Percentiles rank a stretch among this genome's conserved stretches.
phyloP scores from a whole-genome alignment of 2,888 invertebrate species.

The Xestia xanthographa region DNA sequence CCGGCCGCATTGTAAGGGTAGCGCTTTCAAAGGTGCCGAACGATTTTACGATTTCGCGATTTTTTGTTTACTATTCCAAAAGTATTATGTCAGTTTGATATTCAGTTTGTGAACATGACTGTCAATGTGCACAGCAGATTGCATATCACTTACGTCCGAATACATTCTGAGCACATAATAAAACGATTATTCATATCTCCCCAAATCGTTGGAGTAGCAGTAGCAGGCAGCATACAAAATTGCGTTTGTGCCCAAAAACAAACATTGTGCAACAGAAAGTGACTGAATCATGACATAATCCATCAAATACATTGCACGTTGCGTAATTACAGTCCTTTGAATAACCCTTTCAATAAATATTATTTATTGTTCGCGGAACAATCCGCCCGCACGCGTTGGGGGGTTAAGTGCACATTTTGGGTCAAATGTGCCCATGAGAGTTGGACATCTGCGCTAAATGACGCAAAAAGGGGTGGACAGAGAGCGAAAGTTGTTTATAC shows the following conservation, averaged over 20 bases:
- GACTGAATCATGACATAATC: slow-evolving; percentile 69
- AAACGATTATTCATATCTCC: slow-evolving; percentile 63
- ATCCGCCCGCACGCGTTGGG: slow-evolving; percentile 73
- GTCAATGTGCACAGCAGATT: slow-evolving; percentile 41
- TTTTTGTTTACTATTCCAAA: slow-evolving; percentile 26
- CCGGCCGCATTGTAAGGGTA: slow-evolving; percentile 79
- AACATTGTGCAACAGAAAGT: slow-evolving; percentile 65
- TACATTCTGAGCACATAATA: slow-evolving; percentile 53
- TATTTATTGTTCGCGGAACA: slow-evolving; percentile 69
- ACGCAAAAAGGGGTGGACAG: slow-evolving; percentile 71
- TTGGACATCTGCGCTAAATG: slow-evolving; percentile 78
- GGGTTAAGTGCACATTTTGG: slow-evolving; percentile 70
- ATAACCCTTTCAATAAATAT: slow-evolving; percentile 74
- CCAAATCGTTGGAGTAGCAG: slow-evolving; percentile 45
- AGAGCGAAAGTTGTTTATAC: slow-evolving; percentile 70
- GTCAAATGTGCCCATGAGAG: slow-evolving; percentile 69
- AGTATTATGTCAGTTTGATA: slow-evolving; percentile 49
- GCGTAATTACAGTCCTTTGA: slow-evolving; percentile 76
- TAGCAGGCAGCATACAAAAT: slow-evolving; percentile 57
- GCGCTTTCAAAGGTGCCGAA: slow-evolving; percentile 79
- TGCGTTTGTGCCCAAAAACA: slow-evolving; percentile 60
- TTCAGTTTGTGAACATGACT: slow-evolving; percentile 43
- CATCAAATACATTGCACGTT: slow-evolving; percentile 73
- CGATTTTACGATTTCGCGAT: slow-evolving; percentile 68
- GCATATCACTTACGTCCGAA: slow-evolving; percentile 49